Evolutionary conservation across 2,113 vertebrate genomes (phyloP).

Genomic region (Mungos mungo): DNA sequence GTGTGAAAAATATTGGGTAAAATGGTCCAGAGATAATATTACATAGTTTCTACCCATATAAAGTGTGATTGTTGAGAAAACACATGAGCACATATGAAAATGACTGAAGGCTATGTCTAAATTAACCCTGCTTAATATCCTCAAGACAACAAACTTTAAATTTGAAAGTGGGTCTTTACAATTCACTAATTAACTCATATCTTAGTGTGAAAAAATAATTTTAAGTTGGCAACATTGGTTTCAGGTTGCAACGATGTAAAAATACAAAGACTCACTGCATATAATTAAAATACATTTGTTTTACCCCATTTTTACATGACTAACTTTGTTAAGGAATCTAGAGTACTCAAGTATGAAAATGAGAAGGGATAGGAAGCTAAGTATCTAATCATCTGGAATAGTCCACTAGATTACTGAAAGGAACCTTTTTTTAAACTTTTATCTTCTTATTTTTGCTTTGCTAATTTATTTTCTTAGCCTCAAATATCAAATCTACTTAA

Average conservation of each 20-base stretch:
- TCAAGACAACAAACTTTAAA: background rate
- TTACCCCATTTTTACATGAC: background rate
- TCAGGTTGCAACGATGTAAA: background rate
- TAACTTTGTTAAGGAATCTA: background rate
- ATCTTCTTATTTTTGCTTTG: background rate
- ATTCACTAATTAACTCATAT: constrained; percentile 9
- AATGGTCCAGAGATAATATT: background rate
- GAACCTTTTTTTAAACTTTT: background rate
- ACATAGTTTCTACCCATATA: background rate
- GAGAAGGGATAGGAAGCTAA: background rate
- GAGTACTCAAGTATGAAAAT: background rate
- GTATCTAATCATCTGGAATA: background rate
- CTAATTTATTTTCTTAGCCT: background rate
- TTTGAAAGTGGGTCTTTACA: background rate
- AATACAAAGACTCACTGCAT: background rate
- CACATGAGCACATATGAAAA: background rate
- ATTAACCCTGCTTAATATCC: background rate
- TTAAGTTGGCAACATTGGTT: constrained; percentile 22
- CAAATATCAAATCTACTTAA: background rate
- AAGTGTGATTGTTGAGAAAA: background rate
- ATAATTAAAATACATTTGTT: background rate
- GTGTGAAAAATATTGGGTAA: background rate
- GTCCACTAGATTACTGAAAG: background rate
- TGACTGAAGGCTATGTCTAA: background rate
- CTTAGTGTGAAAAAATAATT: constrained; percentile 17